A percentile compares a stretch with the other conserved stretches of the same genome.
Evolutionary conservation across 2,113 vertebrate genomes (phyloP).

Genomic region (Gopherus evgoodei): DNA sequence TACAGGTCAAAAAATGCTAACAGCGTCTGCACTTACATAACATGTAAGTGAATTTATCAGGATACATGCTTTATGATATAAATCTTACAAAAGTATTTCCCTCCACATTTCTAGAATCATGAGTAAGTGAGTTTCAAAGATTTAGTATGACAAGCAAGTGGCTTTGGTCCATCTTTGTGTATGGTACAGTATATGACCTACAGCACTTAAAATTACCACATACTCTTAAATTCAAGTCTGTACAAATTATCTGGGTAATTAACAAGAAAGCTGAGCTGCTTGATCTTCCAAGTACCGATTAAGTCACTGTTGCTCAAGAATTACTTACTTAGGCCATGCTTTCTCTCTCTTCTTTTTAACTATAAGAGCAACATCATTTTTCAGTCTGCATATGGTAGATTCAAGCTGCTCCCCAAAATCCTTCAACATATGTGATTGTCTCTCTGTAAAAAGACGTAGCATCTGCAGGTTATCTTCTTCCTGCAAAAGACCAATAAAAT

Average conservation of each 20-base stretch:
- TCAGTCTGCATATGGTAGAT: constrained; percentile 82
- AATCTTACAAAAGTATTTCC: neutral
- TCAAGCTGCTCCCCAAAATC: constrained; percentile 88
- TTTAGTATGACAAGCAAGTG: neutral
- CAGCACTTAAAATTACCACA: neutral
- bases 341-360: constrained; percentile 86
- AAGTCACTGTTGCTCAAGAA: neutral
- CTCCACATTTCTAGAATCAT: no score
- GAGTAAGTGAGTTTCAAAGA: neutral
- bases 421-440: constrained; percentile 82
- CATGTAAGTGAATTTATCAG: neutral
- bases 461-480: constrained; percentile 84
- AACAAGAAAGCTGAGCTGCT: neutral
- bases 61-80: neutral
- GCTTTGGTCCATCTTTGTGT: neutral
- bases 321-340: constrained; percentile 37
- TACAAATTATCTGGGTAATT: neutral
- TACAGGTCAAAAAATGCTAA: neutral
- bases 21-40: neutral
- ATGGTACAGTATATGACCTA: neutral
- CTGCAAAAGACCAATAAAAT: constrained; percentile 66
- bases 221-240: neutral
- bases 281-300: neutral
- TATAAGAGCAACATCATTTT: constrained; percentile 87
- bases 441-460: constrained; percentile 83